Percentiles rank a stretch among this genome's conserved stretches.
phyloP scores from a whole-genome alignment of 2,888 invertebrate genomes.

The Nebria salina region DNA sequence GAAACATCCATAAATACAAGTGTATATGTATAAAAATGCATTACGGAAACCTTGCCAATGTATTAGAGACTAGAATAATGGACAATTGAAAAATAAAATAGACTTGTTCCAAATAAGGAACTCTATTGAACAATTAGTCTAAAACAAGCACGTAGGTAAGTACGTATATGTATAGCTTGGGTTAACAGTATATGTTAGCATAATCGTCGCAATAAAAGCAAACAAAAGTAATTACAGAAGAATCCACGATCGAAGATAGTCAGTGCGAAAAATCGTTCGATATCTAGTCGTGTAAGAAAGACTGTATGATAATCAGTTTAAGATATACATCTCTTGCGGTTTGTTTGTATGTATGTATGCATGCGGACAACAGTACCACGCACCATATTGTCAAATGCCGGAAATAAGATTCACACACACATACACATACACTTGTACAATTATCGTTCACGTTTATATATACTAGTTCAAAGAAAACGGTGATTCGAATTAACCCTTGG shows the following conservation, averaged over 20 bases:
- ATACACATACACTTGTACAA: not conserved
- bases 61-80: too few relatives aligned
- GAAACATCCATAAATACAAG: too few relatives aligned
- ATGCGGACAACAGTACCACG: not conserved
- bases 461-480: conserved; percentile 4
- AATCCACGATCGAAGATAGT: conserved; percentile 2
- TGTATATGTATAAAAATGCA: too few relatives aligned
- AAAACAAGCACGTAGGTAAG: too few relatives aligned
- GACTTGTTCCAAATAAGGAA: too few relatives aligned
- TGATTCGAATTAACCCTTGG: conserved; percentile 7
- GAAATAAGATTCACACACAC: conserved; percentile 13
- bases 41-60: too few relatives aligned
- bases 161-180: too few relatives aligned
- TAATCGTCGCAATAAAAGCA: not conserved
- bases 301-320: conserved; percentile 11
- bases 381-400: conserved; percentile 22
- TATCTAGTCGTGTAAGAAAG: conserved; percentile 6
- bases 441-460: too few relatives aligned
- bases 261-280: not conserved
- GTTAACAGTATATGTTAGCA: not conserved
- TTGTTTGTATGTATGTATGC: not conserved
- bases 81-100: too few relatives aligned
- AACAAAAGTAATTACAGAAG: not conserved
- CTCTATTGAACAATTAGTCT: too few relatives aligned
- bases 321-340: not conserved